Conservation (phyloP, 2,113 vertebrate genomes). For the Oncorhynchus nerka region DNA sequence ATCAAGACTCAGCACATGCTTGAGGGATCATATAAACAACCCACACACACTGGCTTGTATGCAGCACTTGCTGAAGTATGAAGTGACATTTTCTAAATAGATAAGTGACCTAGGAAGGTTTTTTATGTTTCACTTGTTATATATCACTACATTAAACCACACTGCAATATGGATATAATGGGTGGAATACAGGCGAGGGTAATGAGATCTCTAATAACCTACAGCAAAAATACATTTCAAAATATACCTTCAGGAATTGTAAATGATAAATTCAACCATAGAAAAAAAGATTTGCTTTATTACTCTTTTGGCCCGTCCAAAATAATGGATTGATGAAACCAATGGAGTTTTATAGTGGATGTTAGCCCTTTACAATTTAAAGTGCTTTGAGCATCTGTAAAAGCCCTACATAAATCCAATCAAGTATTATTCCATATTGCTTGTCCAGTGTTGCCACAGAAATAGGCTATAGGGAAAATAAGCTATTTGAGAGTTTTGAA, state of each 20-base stretch:
- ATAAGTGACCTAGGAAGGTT: neutral
- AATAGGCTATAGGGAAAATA: neutral
- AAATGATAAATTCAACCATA: neutral
- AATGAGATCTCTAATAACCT: constrained; percentile 3
- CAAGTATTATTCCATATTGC: neutral
- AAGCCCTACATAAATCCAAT: neutral
- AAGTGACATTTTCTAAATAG: neutral
- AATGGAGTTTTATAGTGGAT: neutral
- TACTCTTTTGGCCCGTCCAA: neutral
- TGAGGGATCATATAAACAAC: constrained; percentile 38
- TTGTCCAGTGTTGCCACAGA: neutral
- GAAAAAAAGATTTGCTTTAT: neutral
- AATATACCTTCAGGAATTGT: neutral
- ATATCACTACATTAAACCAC: neutral
- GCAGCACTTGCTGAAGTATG: neutral
- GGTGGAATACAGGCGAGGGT: constrained; percentile 6
- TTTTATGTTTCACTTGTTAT: constrained; percentile 6
- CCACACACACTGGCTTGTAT: neutral
- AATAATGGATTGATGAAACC: neutral
- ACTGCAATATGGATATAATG: constrained; percentile 23
- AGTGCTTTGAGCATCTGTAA: no score
- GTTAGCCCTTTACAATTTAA: no score
- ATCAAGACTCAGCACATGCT: constrained; percentile 26
- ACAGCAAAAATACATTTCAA: neutral
- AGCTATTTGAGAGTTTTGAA: neutral